Evolutionary conservation across 1,140 invertebrate species (phyloP).

Genomic region (Aleiodes sp.): DNA sequence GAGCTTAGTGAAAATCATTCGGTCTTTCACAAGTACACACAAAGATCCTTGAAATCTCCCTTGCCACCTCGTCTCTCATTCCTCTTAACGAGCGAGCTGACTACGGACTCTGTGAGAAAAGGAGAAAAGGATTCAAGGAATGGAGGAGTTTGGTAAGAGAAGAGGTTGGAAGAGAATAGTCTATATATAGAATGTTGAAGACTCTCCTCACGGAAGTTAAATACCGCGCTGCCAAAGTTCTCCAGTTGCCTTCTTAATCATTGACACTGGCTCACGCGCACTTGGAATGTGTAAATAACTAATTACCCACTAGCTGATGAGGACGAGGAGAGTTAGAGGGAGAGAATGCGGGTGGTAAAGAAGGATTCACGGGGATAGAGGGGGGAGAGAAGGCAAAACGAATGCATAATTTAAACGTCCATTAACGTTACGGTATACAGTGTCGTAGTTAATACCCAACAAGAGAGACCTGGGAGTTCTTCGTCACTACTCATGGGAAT

Average conservation of each 20-base stretch:
- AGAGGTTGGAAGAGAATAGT: conserved; percentile 20
- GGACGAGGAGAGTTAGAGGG: not conserved
- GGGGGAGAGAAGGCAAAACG: conserved; percentile 28
- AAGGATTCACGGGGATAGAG: not conserved
- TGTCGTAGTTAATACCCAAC: conserved; percentile 19
- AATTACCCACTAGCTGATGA: conserved; percentile 45
- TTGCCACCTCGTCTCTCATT: not conserved
- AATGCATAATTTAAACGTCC: conserved; percentile 59
- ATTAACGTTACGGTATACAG: conserved; percentile 44
- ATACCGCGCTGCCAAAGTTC: conserved; percentile 51
- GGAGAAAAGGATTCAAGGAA: not conserved
- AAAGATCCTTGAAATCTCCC: too few species aligned
- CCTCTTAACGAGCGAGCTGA: conserved; percentile 14
- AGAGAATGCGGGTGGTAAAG: too few species aligned
- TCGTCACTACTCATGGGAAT: conserved; percentile 38
- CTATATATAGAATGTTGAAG: conserved; percentile 9
- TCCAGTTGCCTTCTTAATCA: conserved; percentile 49
- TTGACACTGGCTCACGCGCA: conserved; percentile 55
- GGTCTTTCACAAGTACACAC: not conserved
- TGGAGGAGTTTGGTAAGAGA: conserved; percentile 14
- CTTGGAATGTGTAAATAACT: conserved; percentile 58
- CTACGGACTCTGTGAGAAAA: not conserved
- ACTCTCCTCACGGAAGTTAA: conserved; percentile 46
- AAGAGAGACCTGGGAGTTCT: conserved; percentile 38
- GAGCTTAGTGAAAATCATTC: not conserved